Evolutionary conservation across 2,888 invertebrate species (phyloP).

Genomic region (Athrips mouffetella): DNA sequence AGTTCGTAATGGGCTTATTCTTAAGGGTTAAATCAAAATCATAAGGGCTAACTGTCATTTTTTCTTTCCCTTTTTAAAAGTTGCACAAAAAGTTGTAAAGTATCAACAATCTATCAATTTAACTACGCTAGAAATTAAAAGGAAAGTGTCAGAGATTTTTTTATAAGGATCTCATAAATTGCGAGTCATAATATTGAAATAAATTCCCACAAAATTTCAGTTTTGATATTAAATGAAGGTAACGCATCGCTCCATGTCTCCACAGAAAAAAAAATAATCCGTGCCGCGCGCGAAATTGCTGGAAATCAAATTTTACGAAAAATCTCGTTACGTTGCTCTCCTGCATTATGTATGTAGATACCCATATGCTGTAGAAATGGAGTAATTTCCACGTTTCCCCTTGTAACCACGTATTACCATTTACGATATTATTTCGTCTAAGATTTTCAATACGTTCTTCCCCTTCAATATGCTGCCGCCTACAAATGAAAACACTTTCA

Average conservation of each 20-base stretch:
- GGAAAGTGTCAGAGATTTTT: neutral
- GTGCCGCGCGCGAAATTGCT: constrained; percentile 54
- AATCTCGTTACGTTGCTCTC: constrained; percentile 58
- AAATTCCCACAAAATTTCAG: constrained; percentile 21
- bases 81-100: too few relatives aligned
- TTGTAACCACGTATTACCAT: constrained; percentile 34
- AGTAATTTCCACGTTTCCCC: constrained; percentile 39
- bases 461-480: constrained; percentile 1
- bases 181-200: constrained; percentile 33
- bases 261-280: constrained; percentile 52
- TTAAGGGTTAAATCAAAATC: too few relatives aligned
- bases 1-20: too few relatives aligned
- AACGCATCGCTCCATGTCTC: constrained; percentile 40
- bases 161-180: constrained; percentile 24
- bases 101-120: too few relatives aligned
- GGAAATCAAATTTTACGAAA: constrained; percentile 64
- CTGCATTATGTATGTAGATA: constrained; percentile 44
- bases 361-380: constrained; percentile 41
- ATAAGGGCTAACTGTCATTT: too few relatives aligned
- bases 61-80: too few relatives aligned
- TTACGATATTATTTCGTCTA: constrained; percentile 12
- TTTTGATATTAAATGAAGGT: constrained; percentile 45
- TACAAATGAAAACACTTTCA: constrained; percentile 1
- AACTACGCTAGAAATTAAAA: too few relatives aligned
- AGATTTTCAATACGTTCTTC: constrained; percentile 1